Evolutionary conservation across 2,113 vertebrate genomes (phyloP).

Genomic region (Zootoca vivipara): DNA sequence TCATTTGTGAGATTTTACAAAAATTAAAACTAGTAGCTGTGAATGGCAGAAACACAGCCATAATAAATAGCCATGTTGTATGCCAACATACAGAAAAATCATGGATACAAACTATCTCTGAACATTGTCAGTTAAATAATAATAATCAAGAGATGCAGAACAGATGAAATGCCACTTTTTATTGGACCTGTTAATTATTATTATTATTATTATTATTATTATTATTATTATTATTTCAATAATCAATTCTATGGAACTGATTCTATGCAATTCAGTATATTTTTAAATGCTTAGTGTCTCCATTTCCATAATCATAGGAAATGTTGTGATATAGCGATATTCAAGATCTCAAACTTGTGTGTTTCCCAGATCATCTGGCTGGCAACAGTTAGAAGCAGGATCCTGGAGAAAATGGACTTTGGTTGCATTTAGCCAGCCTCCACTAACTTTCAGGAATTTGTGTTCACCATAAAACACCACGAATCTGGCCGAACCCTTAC

Average conservation of each 20-base stretch:
- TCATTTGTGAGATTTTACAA: not conserved
- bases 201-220: not conserved
- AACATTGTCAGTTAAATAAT: not conserved
- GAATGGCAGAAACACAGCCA: no score
- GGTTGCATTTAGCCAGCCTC: not conserved
- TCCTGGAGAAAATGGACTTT: not conserved
- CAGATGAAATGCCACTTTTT: not conserved
- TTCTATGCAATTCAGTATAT: not conserved
- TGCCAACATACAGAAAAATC: not conserved
- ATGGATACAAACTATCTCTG: not conserved
- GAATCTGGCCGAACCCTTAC: not conserved
- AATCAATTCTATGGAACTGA: not conserved
- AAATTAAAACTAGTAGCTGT: not conserved
- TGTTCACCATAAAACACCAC: not conserved
- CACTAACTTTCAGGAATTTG: not conserved
- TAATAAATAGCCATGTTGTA: not conserved
- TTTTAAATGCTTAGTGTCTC: not conserved
- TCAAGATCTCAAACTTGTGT: not conserved
- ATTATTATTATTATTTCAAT: not conserved
- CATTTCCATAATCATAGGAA: not conserved
- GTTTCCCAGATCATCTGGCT: not conserved
- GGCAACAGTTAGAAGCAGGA: not conserved
- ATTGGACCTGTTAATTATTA: not conserved
- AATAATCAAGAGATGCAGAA: not conserved
- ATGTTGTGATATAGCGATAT: not conserved